Base-by-base conservation (phyloP, 2,113 vertebrate genomes). In the Papio anubis region DNA sequence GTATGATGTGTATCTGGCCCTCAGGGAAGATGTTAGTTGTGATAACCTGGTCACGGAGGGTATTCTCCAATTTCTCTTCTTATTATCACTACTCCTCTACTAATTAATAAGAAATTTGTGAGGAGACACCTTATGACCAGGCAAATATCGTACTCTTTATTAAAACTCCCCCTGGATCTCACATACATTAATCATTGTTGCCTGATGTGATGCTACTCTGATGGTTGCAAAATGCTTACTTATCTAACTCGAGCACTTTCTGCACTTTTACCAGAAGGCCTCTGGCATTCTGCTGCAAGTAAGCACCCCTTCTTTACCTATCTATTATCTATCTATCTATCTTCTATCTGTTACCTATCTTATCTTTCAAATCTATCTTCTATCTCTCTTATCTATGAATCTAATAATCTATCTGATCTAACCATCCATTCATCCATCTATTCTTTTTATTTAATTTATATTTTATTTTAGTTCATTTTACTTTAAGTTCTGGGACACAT, bases 1-100 rank as follows among this genome's bases (percentile, higher is more conserved):
- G 0, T 1, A 13, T 0, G 7, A 12, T 2, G 12, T 9, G 4
- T 11, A 30, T 66, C 55, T 27, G 32, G 4, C 23, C 18, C 10
- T 45, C 20, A 1, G 3, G 4, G 32, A 21, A 17, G 30, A 55
- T 17, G 16, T 14, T 57, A 6, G 12, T 25, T 48, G 20, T 23
- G n/a, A n/a, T 4, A 11, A 83, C 14, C 52, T 45, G 23, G 8
- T 45, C 40, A 23, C 17, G 10, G 52, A 9, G n/a, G 23, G 27
- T 50, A 43, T 11, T 3, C 32, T 48, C 32, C 16, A 1, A 2
- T 40, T 40, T 76, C 57, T 18, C 8, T 40, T n/a, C 12, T 30
- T 55, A 23, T 38, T n/a, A 13, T 4, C 8, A 35, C 1, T 8
- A 30, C 10, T 17, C 25, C 27, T 43, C n/a, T 52, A 32, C 55